These are phyloP conservation scores for Meteorus sp. DNA, from an alignment of 1,140 invertebrate species.

Conservation along the genomic window DNA sequence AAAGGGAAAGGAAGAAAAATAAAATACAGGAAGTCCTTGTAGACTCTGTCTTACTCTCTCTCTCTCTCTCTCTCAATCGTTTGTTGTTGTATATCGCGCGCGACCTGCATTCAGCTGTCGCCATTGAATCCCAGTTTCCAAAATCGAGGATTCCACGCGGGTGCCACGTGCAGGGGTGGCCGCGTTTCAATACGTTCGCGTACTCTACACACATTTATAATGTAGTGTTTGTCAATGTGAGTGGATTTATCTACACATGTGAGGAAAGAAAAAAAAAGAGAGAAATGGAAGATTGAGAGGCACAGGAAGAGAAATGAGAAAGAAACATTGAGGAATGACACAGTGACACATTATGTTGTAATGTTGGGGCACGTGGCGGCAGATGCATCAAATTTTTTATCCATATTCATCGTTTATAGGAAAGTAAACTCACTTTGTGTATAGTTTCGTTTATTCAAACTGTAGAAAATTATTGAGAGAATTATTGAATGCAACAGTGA, in stretches of 20 bases:
- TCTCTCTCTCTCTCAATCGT: no score
- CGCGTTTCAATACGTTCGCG: slow-evolving; percentile 7
- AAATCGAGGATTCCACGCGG: slow-evolving; percentile 47
- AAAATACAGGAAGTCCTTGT: slow-evolving; percentile 26
- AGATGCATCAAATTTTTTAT: slow-evolving; percentile 44
- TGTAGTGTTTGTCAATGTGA: background rate
- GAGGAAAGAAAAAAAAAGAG: background rate
- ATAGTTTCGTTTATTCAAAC: background rate
- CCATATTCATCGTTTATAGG: no score
- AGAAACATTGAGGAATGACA: slow-evolving; percentile 36
- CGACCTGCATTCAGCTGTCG: slow-evolving; percentile 51
- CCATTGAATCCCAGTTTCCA: slow-evolving; percentile 49
- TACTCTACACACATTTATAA: background rate
- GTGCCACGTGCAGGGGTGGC: slow-evolving; percentile 27
- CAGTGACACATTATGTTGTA: slow-evolving; percentile 57
- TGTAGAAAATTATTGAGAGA: no score
- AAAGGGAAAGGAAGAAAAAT: slow-evolving; percentile 2
- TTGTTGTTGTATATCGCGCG: slow-evolving; percentile 23
- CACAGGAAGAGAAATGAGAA: background rate
- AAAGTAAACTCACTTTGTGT: background rate
- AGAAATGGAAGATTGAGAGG: background rate
- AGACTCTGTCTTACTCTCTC: no score
- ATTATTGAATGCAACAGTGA: no score
- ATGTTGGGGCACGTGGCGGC: slow-evolving; percentile 51
- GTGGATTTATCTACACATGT: background rate